Conservation (phyloP, 92 coral and sea anemone species). For the Anthopleura xanthogrammica region DNA sequence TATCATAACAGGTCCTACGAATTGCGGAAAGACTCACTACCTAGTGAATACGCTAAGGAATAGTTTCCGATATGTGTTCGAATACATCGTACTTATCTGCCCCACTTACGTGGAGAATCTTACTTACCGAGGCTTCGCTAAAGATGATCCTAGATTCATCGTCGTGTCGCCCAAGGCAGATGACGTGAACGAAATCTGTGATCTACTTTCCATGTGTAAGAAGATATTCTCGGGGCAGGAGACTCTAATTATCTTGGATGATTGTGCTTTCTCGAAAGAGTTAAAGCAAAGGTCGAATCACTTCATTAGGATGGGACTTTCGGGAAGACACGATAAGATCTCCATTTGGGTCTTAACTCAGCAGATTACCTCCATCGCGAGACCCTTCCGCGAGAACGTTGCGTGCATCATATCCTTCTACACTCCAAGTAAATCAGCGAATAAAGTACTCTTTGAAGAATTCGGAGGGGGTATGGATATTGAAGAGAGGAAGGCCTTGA, state of each 20-base stretch:
- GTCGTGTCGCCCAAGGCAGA: slow-evolving; percentile 18
- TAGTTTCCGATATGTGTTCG: background rate
- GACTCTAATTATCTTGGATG: slow-evolving; percentile 25
- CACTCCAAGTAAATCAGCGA: background rate
- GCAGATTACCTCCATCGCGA: slow-evolving; percentile 28
- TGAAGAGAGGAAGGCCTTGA: background rate
- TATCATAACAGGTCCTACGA: no score
- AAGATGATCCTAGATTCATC: slow-evolving; percentile 20
- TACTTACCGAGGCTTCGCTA: slow-evolving; percentile 9
- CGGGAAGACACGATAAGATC: background rate
- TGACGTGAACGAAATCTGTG: slow-evolving; percentile 18
- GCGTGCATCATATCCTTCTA: slow-evolving; percentile 15
- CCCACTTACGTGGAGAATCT: background rate
- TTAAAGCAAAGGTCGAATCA: slow-evolving; percentile 12
- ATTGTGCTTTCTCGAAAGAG: slow-evolving; percentile 32
- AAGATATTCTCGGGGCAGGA: slow-evolving; percentile 17
- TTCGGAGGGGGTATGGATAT: slow-evolving; percentile 22
- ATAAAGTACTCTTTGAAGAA: slow-evolving; percentile 20
- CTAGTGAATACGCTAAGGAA: background rate
- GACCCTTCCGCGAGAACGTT: slow-evolving; percentile 18
- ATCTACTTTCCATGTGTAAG: background rate
- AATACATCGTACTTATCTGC: background rate
- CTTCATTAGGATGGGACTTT: slow-evolving; percentile 11
- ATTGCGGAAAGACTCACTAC: no score
- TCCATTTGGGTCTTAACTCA: slow-evolving; percentile 30